These are phyloP conservation scores for Papilio protenor DNA, from an alignment of 2,888 invertebrate genomes.

Conservation along the genomic window DNA sequence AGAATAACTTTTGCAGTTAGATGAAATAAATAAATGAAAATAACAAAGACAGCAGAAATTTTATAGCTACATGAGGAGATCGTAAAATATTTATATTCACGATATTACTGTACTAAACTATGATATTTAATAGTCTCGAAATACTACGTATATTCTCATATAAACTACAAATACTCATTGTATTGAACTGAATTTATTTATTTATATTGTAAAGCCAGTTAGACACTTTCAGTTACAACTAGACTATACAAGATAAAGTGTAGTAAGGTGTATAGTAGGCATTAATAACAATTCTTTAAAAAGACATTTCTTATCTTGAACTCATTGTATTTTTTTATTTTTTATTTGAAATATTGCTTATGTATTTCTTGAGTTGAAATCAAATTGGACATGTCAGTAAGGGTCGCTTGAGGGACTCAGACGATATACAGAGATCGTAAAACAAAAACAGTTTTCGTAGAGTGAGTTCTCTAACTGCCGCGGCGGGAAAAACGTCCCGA, in stretches of 20 bases:
- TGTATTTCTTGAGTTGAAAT: neutral
- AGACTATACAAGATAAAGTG: too few species aligned
- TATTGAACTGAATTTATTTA: neutral
- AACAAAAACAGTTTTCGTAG: slow-evolving; percentile 34
- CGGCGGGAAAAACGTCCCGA: slow-evolving; percentile 12
- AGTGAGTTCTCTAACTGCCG: slow-evolving; percentile 9
- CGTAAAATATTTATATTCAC: slow-evolving; percentile 30
- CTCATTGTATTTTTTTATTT: too few species aligned
- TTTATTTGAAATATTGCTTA: neutral
- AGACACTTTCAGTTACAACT: too few species aligned
- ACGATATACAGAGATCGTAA: slow-evolving; percentile 28
- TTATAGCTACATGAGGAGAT: slow-evolving; percentile 7
- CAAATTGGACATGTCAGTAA: neutral
- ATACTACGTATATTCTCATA: neutral
- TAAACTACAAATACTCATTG: neutral
- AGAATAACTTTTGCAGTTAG: neutral
- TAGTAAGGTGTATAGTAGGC: too few species aligned
- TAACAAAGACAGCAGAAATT: neutral
- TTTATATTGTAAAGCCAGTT: neutral
- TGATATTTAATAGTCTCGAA: slow-evolving; percentile 16
- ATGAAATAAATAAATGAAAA: slow-evolving; percentile 7
- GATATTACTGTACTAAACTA: slow-evolving; percentile 29
- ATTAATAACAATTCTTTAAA: too few species aligned
- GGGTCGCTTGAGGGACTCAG: slow-evolving; percentile 12
- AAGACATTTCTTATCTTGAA: too few species aligned